Base-by-base conservation (phyloP, 2,797 vertebrate species). In the Schizothorax lantsangensis region DNA sequence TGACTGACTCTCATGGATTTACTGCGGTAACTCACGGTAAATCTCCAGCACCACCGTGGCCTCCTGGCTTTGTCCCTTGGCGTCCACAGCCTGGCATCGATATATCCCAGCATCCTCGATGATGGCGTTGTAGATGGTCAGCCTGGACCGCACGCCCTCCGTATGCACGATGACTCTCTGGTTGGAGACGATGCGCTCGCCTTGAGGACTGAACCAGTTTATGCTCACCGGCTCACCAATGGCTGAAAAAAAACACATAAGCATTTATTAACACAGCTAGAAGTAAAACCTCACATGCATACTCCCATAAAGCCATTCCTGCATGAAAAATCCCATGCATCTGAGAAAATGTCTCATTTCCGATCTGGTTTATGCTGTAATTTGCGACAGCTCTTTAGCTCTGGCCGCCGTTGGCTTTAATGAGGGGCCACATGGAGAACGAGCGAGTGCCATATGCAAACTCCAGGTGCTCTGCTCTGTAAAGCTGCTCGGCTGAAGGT, bases 71-170 rank as follows among this genome's bases (percentile, higher is more conserved):
- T 97, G 96, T 43, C 97, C 97, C 87, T 93, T 93, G 90, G 95
- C 91, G 38, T 99, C 97, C 19, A 95, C 94, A 78, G 97, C 98
- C 94, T 98, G 97, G 91, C 98, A 99, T 7, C 97, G 96, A 92
- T 99, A 99, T 90, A 99, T 98, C 0, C 98, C 98, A 2, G 98
- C 98, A 87, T 99, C 98, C 92, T 99, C 98, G 81, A 99, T 91
- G 88, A 98, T 96, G 89, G 97, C 97, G 0, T 98, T 99, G 89
- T 99, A 99, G 89, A 99, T 98, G 88, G 97, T 98, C 17, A 99
- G 94, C 26, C 97, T 93, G 62, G 98, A 98, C 43, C 98, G 94
- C 2, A 96, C 94, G 0, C 95, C 91, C 93, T 98, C 98, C 0
- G 97, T 96, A 91, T 98, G 97, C 6, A 99, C 94, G 2, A 97